These are phyloP conservation scores for Scopus umbretta DNA, from an alignment of 2,113 vertebrate genomes.

Conservation along the genomic window DNA sequence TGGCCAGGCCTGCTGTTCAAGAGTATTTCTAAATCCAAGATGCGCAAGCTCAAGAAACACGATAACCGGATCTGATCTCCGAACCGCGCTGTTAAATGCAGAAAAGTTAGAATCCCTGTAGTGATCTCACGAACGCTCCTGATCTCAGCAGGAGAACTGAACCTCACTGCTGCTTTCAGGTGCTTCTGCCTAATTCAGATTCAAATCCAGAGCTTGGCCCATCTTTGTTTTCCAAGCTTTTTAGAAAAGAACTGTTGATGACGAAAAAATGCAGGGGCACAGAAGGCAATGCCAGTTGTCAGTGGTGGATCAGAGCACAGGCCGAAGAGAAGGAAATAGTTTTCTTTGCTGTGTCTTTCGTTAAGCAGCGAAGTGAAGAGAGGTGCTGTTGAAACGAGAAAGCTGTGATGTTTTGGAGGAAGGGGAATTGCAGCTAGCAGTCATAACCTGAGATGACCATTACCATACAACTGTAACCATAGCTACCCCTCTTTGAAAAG, in stretches of 20 bases:
- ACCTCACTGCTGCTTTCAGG: neutral
- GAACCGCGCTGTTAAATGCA: neutral
- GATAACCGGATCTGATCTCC: neutral
- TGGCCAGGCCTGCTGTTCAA: neutral
- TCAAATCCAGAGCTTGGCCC: neutral
- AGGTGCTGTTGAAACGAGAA: neutral
- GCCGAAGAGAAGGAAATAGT: neutral
- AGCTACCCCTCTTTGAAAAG: neutral
- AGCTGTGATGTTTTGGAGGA: neutral
- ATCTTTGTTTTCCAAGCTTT: neutral
- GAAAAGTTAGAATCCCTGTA: accelerated
- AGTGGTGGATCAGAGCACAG: neutral
- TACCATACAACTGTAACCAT: neutral
- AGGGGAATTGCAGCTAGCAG: neutral
- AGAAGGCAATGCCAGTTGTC: accelerated
- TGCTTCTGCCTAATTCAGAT: neutral
- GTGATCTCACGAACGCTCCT: accelerated
- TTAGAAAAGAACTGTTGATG: neutral
- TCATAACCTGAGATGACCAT: neutral
- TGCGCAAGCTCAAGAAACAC: neutral
- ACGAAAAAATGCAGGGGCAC: neutral
- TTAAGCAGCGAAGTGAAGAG: neutral
- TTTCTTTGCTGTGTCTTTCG: neutral
- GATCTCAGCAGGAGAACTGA: neutral
- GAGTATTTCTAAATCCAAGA: neutral